Evolutionary conservation across 2,113 vertebrate species (phyloP), one percentile per base, ranked within the genome.

Genomic region (Oreamnos americanus): DNA sequence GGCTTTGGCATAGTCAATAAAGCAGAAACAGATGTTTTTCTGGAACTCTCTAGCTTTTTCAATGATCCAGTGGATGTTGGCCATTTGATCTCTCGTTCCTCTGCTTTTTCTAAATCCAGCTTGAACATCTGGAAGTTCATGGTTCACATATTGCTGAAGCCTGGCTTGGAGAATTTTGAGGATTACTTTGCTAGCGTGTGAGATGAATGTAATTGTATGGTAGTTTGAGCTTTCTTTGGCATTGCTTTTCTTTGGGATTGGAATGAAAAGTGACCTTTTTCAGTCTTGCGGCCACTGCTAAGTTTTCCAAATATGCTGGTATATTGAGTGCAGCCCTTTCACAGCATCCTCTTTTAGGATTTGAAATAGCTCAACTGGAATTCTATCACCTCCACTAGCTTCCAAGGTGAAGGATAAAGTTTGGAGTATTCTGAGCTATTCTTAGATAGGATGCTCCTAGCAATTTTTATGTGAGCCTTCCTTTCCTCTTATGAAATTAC

Each of bases 101-200:
- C 16, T 9, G 3, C 33, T 4, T 67, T 67, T 67, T n/a, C 62
- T n/a, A 67, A 67, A 67, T 1, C 16, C 16, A 67, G 62, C 33
- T 67, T n/a, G 33, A 67, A n/a, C 62, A 67, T 67, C 62, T n/a
- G 62, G 33, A 64, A 67, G 33, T 67, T 67, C 33, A 19, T 1
- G 2, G 33, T 67, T n/a, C 62, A 67, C 0, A 0, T n/a, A n/a
- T 19, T 67, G 4, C 33, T 67, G 16, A 67, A 67, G 16, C 62
- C 16, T 67, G 62, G 7, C 33, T 67, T 67, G 16, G 62, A 67
- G 33, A 67, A 67, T 67, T 67, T 67, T 67, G 62, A 64, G 1
- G 33, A n/a, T n/a, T n/a, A n/a, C 16, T 67, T 67, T 67, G 17
- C 62, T 67, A 67, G 33, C 0, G 0, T 67, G 33, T n/a, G 33